A percentile compares a stretch with the other conserved stretches of the same genome.
These are phyloP conservation scores for Celastrina argiolus DNA, from an alignment of 2,888 invertebrate genomes.

Conservation along the genomic window DNA sequence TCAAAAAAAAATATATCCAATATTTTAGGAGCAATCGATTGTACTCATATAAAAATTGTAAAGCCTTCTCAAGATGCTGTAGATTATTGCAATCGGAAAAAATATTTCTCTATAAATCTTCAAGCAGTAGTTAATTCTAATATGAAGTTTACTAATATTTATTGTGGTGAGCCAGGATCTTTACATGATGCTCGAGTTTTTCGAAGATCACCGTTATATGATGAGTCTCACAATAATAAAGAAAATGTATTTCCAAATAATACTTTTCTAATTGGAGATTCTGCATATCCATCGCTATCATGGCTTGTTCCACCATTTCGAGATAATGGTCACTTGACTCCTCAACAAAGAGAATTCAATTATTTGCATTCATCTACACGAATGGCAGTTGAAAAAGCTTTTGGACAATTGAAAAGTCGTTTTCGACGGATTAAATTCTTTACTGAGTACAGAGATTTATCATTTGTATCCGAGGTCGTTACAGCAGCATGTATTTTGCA, in stretches of 20 bases:
- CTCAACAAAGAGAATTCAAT: conserved; percentile 53
- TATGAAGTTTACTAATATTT: conserved; percentile 53
- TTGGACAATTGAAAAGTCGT: conserved; percentile 48
- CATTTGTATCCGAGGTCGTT: conserved; percentile 55
- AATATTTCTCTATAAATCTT: conserved; percentile 53
- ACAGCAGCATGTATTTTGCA: conserved; percentile 59
- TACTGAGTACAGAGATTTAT: conserved; percentile 53
- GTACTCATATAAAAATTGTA: conserved; percentile 25
- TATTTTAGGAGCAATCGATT: conserved; percentile 50
- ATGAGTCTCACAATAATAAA: conserved; percentile 46
- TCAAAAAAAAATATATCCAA: conserved; percentile 21
- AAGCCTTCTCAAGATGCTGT: conserved; percentile 44
- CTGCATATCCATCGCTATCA: conserved; percentile 51
- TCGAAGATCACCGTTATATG: conserved; percentile 52
- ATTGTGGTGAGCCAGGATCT: conserved; percentile 60
- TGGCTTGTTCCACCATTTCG: conserved; percentile 57
- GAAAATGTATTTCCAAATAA: conserved; percentile 50
- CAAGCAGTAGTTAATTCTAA: conserved; percentile 55
- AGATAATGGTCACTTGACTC: conserved; percentile 52
- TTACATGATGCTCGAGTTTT: conserved; percentile 49
- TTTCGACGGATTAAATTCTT: conserved; percentile 53
- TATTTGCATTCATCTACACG: conserved; percentile 46
- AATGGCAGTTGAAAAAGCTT: conserved; percentile 54
- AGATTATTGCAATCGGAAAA: conserved; percentile 54
- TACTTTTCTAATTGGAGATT: conserved; percentile 54